Conservation (phyloP, 2,113 vertebrate genomes). For the Formicarius rufipectus region DNA sequence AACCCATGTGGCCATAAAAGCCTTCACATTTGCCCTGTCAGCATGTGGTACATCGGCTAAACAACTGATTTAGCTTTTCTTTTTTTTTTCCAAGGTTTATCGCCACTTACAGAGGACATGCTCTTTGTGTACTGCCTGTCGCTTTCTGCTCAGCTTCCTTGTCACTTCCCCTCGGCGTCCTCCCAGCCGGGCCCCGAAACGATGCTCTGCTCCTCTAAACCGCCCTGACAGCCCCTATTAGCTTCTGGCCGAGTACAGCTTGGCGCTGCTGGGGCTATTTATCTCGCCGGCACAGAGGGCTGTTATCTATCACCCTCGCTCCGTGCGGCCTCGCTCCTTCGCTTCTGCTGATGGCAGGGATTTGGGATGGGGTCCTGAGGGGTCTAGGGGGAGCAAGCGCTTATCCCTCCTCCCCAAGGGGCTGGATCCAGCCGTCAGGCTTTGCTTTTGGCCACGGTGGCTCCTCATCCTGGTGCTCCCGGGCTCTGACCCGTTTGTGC, state of each 20-base stretch:
- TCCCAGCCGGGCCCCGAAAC: slow-evolving; percentile 21
- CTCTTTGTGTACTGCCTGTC: slow-evolving; percentile 73
- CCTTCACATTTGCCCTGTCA: slow-evolving; percentile 73
- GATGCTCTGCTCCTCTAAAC: slow-evolving; percentile 57
- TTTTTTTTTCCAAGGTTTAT: slow-evolving; percentile 69
- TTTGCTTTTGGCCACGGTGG: fast-evolving
- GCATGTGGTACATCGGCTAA: slow-evolving; percentile 67
- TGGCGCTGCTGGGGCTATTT: slow-evolving; percentile 63
- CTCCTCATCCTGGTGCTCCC: background rate
- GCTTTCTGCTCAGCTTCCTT: slow-evolving; percentile 67
- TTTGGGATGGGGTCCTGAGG: slow-evolving; percentile 7
- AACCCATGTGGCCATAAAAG: slow-evolving; percentile 71
- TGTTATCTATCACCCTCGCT: slow-evolving; percentile 33
- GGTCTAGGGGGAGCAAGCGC: background rate
- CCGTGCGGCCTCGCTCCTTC: background rate
- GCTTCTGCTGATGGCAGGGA: slow-evolving; percentile 20
- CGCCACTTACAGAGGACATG: slow-evolving; percentile 72
- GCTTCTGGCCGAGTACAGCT: slow-evolving; percentile 43
- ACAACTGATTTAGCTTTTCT: slow-evolving; percentile 69
- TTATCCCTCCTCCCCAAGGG: background rate
- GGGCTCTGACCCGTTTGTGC: background rate
- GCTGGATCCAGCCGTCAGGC: background rate
- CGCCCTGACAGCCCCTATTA: slow-evolving; percentile 54
- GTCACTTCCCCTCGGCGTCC: slow-evolving; percentile 65
- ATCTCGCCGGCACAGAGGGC: slow-evolving; percentile 71